A percentile compares a stretch with the other conserved stretches of the same genome.
Conservation (phyloP, 2,113 vertebrate species). For the Himantopus leucocephalus region DNA sequence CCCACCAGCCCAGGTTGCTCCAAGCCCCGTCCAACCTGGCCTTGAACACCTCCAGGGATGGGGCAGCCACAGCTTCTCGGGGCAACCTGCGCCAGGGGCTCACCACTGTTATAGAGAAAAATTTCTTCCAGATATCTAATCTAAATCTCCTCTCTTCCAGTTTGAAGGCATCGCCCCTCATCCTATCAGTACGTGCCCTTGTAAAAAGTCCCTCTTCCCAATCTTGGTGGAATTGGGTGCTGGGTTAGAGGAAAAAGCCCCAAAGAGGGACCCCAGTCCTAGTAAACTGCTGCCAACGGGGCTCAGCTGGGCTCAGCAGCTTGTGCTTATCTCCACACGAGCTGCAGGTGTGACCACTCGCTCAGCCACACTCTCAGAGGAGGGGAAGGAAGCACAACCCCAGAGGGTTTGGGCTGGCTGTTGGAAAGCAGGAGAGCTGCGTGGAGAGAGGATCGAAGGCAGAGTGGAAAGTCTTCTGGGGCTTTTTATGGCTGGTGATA, state of each 20-base stretch:
- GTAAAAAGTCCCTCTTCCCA: no score
- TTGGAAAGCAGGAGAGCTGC: not conserved
- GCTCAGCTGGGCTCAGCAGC: not conserved
- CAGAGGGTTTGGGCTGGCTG: not conserved
- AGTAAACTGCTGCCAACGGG: not conserved
- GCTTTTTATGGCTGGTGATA: not conserved
- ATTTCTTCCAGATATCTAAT: no score
- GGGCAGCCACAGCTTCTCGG: no score
- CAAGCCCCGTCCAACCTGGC: no score
- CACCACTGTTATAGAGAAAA: no score
- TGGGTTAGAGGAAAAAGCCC: not conserved
- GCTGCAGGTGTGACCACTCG: not conserved
- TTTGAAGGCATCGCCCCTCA: no score
- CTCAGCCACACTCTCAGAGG: not conserved
- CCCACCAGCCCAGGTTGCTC: no score
- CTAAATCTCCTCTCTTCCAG: no score
- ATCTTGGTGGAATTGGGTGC: accelerated
- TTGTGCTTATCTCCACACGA: accelerated
- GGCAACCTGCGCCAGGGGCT: no score
- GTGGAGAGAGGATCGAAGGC: accelerated
- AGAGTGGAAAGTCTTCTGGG: accelerated
- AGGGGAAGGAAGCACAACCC: not conserved
- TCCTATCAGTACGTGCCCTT: no score
- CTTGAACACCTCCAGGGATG: no score
- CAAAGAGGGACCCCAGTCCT: accelerated